Evolutionary conservation across 2,888 invertebrate genomes (phyloP), one percentile per base, ranked within the genome.

Genomic region (Erebia palarica): DNA sequence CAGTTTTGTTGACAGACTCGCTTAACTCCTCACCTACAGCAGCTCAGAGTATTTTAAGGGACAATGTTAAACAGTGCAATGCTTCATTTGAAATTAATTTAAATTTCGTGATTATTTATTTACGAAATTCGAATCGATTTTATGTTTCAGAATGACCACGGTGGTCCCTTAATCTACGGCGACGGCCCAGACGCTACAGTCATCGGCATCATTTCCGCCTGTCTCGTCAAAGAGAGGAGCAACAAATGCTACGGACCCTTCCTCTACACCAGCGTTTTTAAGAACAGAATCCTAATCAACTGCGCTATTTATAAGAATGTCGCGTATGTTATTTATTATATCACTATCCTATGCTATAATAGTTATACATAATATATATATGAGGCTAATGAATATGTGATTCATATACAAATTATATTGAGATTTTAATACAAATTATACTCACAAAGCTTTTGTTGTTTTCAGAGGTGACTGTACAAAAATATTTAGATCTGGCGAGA

Each of bases 161-260:
- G 91, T 0, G 91, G 91, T n/a, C 91, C 91, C 0, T 78, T 92
- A 4, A 77, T 92, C 2, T 87, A 87, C 73, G 90, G 90, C 0
- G 75, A 78, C 0, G 91, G 90, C 1, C 78, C 81, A 0, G 88
- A 86, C 70, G 77, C 89, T 0, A 81, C 90, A 1, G 87, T 88
- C 0, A 84, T 91, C n/a, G 91, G 91, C 7, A 75, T 91, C 11
- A 92, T 92, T 49, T 90, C 91, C 0, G 91, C 91, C 0, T 91
- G 90, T 61, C 85, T 90, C 9, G 90, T 90, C 13, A 89, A 89
- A 69, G 91, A 90, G 73, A 80, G 88, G 4, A 79, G 81, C 16
- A 90, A 90, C 75, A 89, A 90, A 72, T 92, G 91, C 76, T 89
- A 90, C 74, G 91, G 91, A 0, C 91, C 91, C 0, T 92, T 91